A percentile compares a stretch with the other conserved stretches of the same genome.
These are phyloP conservation scores for Megaceryle torquata DNA, from an alignment of 2,113 vertebrate species.

Conservation along the genomic window DNA sequence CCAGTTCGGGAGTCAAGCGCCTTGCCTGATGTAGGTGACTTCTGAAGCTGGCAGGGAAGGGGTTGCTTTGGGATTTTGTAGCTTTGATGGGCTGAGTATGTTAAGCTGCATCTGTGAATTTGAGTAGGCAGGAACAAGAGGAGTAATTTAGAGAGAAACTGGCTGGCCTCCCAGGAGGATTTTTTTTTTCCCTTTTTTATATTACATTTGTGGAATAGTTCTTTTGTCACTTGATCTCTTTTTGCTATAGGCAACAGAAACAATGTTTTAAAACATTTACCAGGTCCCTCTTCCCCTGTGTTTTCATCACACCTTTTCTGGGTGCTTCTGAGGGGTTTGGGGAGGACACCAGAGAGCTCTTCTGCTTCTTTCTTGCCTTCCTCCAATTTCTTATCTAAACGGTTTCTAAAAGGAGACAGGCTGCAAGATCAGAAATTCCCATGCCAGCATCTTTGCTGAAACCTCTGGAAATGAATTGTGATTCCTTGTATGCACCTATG, in stretches of 20 bases:
- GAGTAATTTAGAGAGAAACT: conserved; percentile 21
- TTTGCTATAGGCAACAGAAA: conserved; percentile 41
- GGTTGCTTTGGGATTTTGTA: background rate
- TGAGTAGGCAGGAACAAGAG: background rate
- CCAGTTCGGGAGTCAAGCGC: background rate
- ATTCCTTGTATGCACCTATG: background rate
- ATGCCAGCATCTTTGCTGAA: background rate
- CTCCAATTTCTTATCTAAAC: background rate
- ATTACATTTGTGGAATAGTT: conserved; percentile 44
- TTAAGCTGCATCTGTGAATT: background rate
- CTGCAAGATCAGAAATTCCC: background rate
- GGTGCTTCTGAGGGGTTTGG: background rate
- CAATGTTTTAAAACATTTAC: background rate
- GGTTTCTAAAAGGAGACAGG: background rate
- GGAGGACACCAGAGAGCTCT: background rate
- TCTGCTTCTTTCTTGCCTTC: background rate
- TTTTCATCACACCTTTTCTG: background rate
- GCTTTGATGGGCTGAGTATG: background rate
- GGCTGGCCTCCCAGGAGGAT: conserved; percentile 3
- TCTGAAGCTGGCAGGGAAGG: background rate
- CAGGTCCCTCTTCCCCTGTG: background rate
- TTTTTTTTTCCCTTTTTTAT: conserved; percentile 29
- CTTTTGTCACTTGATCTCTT: conserved; percentile 1
- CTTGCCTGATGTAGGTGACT: background rate
- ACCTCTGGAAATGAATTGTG: background rate